Evolutionary conservation across 2,888 invertebrate species (phyloP), one percentile per base, ranked within the genome.

Genomic region (Scaptomyza reducta): DNA sequence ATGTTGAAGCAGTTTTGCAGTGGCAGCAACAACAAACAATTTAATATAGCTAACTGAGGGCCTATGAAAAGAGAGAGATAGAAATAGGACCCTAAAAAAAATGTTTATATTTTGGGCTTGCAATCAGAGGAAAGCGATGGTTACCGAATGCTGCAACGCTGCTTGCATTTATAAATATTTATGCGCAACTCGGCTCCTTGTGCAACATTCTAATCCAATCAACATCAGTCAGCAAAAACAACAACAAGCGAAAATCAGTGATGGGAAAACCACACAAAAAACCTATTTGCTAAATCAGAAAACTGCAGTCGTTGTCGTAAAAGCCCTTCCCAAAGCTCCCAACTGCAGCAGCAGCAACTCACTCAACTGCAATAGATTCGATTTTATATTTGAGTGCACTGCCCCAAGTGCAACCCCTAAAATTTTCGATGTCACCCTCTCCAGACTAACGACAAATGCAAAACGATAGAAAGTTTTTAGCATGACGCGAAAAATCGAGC

Each of bases 241-340:
- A 3, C 16, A 18, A 22, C 31, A 45, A 14, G 10, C 56, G 27
- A 29, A 42, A 50, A 46, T 16, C 51, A 45, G 31, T 46, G 51
- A 59, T 25, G 41, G 25, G 40, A 46, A 47, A 27, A 14, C 44
- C 40, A 18, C 18, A 38, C 13, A 41, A 60, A 63, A 69, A 68
- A 63, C 58, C 58, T 63, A 85, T 86, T 78, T 83, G 57, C 66
- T 68, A 74, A 86, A 83, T 86, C 86, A 70, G 78, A 83, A 83
- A 83, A 83, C 57, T 80, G 68, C 84, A 80, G 46, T 69, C 41
- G 18, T 38, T 16, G 35, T 38, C 22, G 25, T 13, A 16, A 25
- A 25, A 3, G 9, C n/a, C 10, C 35, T 31, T 1, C 13, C n/a
- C 25, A 14, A 6, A n/a, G 1, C 18, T 18, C 9, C 40, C 6